A percentile compares a stretch with the other conserved stretches of the same genome.
These are phyloP conservation scores for Prietella phreatophila DNA, from an alignment of 2,113 vertebrate genomes.

Conservation along the genomic window DNA sequence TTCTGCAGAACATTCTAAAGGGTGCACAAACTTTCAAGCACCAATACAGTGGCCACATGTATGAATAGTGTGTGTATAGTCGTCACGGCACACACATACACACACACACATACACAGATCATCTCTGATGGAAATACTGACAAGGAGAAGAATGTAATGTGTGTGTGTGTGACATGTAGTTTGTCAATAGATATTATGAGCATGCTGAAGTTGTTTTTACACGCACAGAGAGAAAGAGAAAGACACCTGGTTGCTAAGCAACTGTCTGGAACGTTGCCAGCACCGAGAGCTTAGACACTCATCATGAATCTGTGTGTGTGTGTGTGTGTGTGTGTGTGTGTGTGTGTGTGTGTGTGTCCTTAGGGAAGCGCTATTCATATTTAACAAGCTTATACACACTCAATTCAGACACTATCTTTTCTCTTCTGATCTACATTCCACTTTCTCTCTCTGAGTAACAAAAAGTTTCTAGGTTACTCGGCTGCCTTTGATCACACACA, in stretches of 20 bases:
- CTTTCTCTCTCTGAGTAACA: neutral
- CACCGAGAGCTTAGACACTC: neutral
- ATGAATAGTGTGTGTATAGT: no score
- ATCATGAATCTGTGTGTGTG: neutral
- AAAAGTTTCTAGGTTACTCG: neutral
- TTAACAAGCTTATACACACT: constrained; percentile 20
- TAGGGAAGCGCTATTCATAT: neutral
- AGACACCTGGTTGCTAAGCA: neutral
- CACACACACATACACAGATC: no score
- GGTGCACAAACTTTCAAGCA: no score
- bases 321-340: constrained; percentile 12
- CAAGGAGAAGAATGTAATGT: no score
- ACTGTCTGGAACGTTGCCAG: neutral
- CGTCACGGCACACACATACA: no score
- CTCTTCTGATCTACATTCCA: constrained; percentile 10
- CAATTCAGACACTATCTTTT: neutral
- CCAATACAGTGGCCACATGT: no score
- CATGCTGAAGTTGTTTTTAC: neutral
- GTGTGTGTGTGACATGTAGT: no score
- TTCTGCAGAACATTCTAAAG: no score
- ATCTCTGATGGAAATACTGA: no score
- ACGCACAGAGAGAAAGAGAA: neutral
- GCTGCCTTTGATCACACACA: constrained; percentile 2
- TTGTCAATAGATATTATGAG: neutral
- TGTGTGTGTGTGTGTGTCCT: constrained; percentile 19